Evolutionary conservation across 1,140 invertebrate species (phyloP), one percentile per base, ranked within the genome.

Genomic region (Drosophila asahinai): DNA sequence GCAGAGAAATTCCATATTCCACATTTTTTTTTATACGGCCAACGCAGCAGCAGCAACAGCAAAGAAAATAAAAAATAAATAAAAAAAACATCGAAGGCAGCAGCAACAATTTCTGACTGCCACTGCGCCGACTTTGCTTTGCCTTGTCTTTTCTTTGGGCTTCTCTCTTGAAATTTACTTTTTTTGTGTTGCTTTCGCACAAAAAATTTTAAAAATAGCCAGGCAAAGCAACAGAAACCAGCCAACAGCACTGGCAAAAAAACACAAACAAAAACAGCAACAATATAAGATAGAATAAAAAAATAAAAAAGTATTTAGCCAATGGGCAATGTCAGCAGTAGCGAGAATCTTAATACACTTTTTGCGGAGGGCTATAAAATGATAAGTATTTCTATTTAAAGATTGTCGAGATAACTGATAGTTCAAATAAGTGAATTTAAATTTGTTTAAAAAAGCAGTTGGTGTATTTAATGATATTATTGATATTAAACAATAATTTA

Each of bases 151-250:
- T 80, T 64, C 51, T 73, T 66, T 80, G 68, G 30, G 27, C 66
- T 72, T 72, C 68, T 68, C 51, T 57, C 65, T 58, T 70, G 55
- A 70, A 58, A 58, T 67, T 58, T 49, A 70, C 54, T 72, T 72
- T 87, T 87, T 51, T 77, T 83, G 55, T 83, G 63, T 83, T 87
- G 77, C 62, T 87, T 86, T 87, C 68, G 77, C 65, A 70, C 68
- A 87, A 67, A 66, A 76, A 55, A 81, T 83, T 86, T 87, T 87
- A 87, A 81, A 87, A 87, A 87, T 87, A 87, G 83, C 83, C 83
- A 72, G 60, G 60, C 52, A 43, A 73, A 67, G 63, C 72, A 77
- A 67, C 72, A 75, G 54, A 63, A 76, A 75, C 74, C 81, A 83
- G 81, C 72, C 55, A 79, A 66, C 64, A 79, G 60, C 66, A 70